Conservation (phyloP, 2,888 invertebrate species). For the Alviniconcha strummeri region DNA sequence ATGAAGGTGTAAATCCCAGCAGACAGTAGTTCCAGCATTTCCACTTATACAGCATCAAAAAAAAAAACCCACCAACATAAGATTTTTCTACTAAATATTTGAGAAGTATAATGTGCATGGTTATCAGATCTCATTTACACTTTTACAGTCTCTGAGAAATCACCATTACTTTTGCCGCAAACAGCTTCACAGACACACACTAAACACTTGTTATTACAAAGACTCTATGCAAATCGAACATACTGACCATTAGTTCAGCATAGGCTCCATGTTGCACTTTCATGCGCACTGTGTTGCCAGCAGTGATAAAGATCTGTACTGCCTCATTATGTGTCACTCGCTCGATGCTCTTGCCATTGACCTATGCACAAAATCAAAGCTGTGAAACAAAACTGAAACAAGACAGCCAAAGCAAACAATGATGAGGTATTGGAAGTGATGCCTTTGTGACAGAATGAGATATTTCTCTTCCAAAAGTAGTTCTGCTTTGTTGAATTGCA, state of each 20-base stretch:
- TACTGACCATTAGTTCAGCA: conserved; percentile 55
- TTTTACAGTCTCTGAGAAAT: not conserved
- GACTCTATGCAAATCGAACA: not conserved
- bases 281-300: conserved; percentile 66
- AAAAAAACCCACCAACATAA: not conserved
- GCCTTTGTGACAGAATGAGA: no score
- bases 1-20: not conserved
- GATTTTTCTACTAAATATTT: not conserved
- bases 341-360: conserved; percentile 66
- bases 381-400: not conserved
- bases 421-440: no score
- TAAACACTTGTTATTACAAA: not conserved
- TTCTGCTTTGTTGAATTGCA: no score
- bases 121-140: not conserved
- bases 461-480: no score
- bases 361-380: conserved; percentile 47
- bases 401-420: no score
- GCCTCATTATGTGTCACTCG: conserved; percentile 68
- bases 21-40: not conserved
- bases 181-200: not conserved
- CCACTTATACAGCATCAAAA: not conserved
- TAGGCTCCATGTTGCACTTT: conserved; percentile 67
- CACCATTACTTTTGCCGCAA: not conserved
- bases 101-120: not conserved
- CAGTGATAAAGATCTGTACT: conserved; percentile 65